Conservation (phyloP, 2,113 vertebrate genomes). For the Centropus unirufus region DNA sequence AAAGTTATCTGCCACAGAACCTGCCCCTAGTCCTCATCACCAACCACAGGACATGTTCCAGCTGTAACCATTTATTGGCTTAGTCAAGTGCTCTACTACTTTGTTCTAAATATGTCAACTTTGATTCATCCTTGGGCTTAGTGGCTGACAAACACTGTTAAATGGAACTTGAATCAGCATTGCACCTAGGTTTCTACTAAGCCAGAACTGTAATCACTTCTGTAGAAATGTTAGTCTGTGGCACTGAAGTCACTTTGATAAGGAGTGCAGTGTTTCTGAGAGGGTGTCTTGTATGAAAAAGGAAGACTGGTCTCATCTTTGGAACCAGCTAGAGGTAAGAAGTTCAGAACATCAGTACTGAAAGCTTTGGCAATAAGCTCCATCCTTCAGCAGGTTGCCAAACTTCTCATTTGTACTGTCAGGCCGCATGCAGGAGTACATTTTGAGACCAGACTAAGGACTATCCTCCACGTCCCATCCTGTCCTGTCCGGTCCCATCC, state of each 20-base stretch:
- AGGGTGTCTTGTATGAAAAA: not conserved
- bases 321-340: not conserved
- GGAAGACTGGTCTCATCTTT: not conserved
- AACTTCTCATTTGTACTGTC: not conserved
- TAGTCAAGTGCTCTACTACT: slow-evolving; percentile 60
- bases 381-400: not conserved
- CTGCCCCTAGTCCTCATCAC: not conserved
- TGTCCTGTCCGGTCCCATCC: too few relatives aligned
- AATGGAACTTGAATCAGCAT: slow-evolving; percentile 47
- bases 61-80: slow-evolving; percentile 70
- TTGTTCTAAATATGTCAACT: slow-evolving; percentile 72
- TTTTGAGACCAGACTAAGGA: not conserved
- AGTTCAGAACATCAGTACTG: not conserved
- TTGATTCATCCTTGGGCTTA: slow-evolving; percentile 59
- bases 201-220: slow-evolving; percentile 48
- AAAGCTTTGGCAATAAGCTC: not conserved
- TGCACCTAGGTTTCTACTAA: slow-evolving; percentile 51
- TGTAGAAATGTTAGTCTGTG: slow-evolving; percentile 15
- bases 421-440: not conserved
- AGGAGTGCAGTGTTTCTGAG: not conserved
- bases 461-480: not conserved
- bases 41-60: slow-evolving; percentile 54
- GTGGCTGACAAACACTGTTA: slow-evolving; percentile 69
- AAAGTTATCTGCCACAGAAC: slow-evolving; percentile 2
- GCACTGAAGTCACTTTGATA: not conserved